Percentiles rank a stretch among this genome's conserved stretches.
These are phyloP conservation scores for Nerophis ophidion DNA, from an alignment of 2,113 vertebrate genomes.

Conservation along the genomic window DNA sequence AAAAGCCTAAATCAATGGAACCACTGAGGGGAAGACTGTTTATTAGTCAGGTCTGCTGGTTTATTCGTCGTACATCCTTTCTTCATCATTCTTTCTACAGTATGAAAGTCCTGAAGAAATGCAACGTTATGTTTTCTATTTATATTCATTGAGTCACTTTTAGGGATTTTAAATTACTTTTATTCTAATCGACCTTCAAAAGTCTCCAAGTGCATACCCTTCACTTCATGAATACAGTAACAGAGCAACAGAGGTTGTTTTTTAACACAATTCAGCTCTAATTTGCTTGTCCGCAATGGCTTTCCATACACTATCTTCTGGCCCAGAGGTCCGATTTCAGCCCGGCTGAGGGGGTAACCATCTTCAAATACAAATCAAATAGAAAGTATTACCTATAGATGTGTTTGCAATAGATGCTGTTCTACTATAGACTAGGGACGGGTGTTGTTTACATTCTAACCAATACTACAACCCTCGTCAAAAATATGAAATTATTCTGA, in stretches of 20 bases:
- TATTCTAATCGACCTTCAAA: conserved; percentile 45
- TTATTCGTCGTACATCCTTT: neutral
- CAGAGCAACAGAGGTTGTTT: conserved; percentile 42
- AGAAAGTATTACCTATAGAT: conserved; percentile 23
- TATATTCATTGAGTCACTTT: conserved; percentile 48
- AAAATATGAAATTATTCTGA: too few relatives aligned
- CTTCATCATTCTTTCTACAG: neutral
- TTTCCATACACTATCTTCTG: conserved; percentile 47
- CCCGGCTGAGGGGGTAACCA: conserved; percentile 34
- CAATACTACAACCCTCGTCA: too few relatives aligned
- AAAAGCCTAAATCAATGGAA: conserved; percentile 1
- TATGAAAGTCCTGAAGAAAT: conserved; percentile 27
- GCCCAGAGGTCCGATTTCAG: conserved; percentile 57
- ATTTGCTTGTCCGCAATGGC: conserved; percentile 36
- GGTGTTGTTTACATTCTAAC: too few relatives aligned
- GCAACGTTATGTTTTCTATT: conserved; percentile 45
- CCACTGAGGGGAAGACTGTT: conserved; percentile 2
- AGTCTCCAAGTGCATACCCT: conserved; percentile 27
- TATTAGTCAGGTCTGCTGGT: too few relatives aligned
- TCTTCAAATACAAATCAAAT: conserved; percentile 58
- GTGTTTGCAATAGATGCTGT: too few relatives aligned
- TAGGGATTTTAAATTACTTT: conserved; percentile 44
- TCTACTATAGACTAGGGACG: too few relatives aligned
- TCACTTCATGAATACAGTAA: conserved; percentile 42
- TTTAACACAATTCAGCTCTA: conserved; percentile 42